phyloP scores from a whole-genome alignment of 1,140 invertebrate genomes.

The Drosophila obscura region DNA sequence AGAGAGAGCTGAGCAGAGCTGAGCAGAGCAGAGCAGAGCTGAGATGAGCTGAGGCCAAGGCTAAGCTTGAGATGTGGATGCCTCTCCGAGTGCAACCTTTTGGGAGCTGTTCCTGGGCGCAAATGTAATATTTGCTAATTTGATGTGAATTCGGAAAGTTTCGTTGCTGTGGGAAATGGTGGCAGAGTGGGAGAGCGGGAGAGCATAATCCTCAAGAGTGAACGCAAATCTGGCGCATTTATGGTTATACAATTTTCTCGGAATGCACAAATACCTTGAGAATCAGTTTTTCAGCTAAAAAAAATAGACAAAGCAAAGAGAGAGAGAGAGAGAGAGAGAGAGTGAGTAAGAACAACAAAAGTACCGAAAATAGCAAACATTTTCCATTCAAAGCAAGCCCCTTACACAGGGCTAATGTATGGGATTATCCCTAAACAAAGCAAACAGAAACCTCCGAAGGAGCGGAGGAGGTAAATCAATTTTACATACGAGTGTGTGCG shows the following conservation, averaged over 20 bases:
- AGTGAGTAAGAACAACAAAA: conserved; percentile 22
- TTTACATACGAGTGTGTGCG: conserved; percentile 55
- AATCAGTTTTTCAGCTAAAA: conserved; percentile 33
- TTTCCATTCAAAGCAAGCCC: conserved; percentile 49
- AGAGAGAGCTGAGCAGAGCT: background rate
- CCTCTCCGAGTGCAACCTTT: conserved; percentile 59
- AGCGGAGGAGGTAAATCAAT: conserved; percentile 72
- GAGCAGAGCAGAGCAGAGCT: too few relatives aligned
- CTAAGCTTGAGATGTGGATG: conserved; percentile 40
- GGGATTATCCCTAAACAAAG: conserved; percentile 77
- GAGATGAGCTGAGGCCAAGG: conserved; percentile 6
- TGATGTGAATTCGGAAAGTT: conserved; percentile 79
- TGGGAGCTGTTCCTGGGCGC: conserved; percentile 72
- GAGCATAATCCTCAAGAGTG: conserved; percentile 73
- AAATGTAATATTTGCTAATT: conserved; percentile 83
- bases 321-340: conserved; percentile 7
- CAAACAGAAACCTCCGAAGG: conserved; percentile 48
- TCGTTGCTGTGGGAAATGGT: conserved; percentile 15
- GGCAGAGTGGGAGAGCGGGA: background rate
- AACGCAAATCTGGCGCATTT: conserved; percentile 80
- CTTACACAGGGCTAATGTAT: conserved; percentile 77
- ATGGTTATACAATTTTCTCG: conserved; percentile 74
- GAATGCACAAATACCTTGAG: conserved; percentile 69
- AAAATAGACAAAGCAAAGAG: conserved; percentile 23
- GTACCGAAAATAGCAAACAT: conserved; percentile 17